Percentiles rank a stretch among this genome's conserved stretches.
Conservation (phyloP, 2,888 invertebrate genomes). For the Acholoe squamosa region DNA sequence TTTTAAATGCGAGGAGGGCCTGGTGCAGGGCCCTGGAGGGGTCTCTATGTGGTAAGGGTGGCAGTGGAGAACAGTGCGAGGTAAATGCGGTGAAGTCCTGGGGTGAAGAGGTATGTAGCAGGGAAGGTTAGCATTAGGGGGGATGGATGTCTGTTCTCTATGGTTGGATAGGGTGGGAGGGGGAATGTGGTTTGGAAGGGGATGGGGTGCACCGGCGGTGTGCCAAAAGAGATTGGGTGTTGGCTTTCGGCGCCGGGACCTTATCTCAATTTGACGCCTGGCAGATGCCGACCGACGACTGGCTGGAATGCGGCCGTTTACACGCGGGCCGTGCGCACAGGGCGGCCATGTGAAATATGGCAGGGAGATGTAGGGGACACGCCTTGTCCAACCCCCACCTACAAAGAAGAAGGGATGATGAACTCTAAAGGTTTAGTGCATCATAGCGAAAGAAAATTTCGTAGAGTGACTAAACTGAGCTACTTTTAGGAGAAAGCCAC, state of each 20-base stretch:
- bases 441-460: too few relatives aligned
- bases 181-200: neutral
- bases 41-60: too few relatives aligned
- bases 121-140: too few relatives aligned
- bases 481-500: too few relatives aligned
- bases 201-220: conserved; percentile 3
- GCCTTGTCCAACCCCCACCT: neutral
- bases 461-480: too few relatives aligned
- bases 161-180: neutral
- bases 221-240: conserved; percentile 47
- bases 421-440: too few relatives aligned
- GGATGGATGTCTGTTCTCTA: too few relatives aligned
- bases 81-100: too few relatives aligned
- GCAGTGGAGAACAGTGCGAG: too few relatives aligned
- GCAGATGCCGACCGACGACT: conserved; percentile 35
- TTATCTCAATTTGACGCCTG: conserved; percentile 57
- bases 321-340: neutral
- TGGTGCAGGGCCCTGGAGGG: too few relatives aligned
- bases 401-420: neutral
- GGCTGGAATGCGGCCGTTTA: conserved; percentile 37
- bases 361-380: neutral
- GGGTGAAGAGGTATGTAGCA: too few relatives aligned
- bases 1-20: too few relatives aligned
- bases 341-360: neutral
- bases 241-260: conserved; percentile 41